These are phyloP conservation scores for Philopedon plagiatum DNA, from an alignment of 2,888 invertebrate species.

Conservation along the genomic window DNA sequence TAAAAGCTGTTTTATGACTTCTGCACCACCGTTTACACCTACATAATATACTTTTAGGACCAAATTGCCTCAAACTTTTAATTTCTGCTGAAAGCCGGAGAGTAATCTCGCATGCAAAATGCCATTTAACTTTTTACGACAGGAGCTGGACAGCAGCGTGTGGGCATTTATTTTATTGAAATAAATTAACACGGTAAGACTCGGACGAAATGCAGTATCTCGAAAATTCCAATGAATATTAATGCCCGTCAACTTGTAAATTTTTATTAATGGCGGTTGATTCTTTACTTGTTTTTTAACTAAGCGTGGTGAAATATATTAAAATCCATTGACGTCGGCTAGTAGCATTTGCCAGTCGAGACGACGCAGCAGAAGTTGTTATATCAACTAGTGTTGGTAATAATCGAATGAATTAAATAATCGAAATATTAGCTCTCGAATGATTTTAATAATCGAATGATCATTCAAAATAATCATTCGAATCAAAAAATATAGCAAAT, in stretches of 20 bases:
- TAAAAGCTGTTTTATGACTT: neutral
- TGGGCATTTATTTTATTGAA: conserved; percentile 45
- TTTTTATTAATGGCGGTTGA: conserved; percentile 43
- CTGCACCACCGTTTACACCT: neutral
- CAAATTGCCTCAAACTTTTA: neutral
- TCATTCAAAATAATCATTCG: too few relatives aligned
- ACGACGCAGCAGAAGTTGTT: too few relatives aligned
- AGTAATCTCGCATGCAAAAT: conserved; percentile 35
- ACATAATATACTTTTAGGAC: neutral
- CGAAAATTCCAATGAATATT: conserved; percentile 44
- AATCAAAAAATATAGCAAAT: too few relatives aligned
- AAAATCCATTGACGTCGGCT: too few relatives aligned
- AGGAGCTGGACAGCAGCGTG: conserved; percentile 1
- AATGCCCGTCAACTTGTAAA: conserved; percentile 38
- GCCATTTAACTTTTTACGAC: conserved; percentile 32
- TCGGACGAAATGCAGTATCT: conserved; percentile 21
- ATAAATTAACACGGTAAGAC: conserved; percentile 40
- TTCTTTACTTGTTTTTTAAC: conserved; percentile 18
- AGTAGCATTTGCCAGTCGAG: too few relatives aligned
- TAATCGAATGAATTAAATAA: too few relatives aligned
- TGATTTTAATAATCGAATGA: too few relatives aligned
- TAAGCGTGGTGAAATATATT: too few relatives aligned
- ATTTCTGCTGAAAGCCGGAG: conserved; percentile 7
- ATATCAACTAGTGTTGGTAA: too few relatives aligned
- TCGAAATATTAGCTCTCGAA: too few relatives aligned